These are phyloP conservation scores for Cassiopea xamachana DNA, from an alignment of 30 jellyfish, hydroid and myxozoan genomes.

Conservation along the genomic window DNA sequence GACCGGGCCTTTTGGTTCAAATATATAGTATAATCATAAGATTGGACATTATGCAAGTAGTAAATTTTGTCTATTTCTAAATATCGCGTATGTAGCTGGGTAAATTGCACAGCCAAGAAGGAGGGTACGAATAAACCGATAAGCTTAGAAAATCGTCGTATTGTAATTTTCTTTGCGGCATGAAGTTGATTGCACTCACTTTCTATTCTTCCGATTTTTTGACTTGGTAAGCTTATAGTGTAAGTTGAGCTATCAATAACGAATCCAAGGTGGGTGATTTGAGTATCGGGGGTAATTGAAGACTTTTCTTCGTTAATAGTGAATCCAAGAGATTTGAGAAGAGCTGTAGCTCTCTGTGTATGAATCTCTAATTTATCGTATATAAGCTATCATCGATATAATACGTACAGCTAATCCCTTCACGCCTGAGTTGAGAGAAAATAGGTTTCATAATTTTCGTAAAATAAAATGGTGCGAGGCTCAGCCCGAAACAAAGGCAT, in stretches of 20 bases:
- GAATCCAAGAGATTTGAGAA: slow-evolving; percentile 10
- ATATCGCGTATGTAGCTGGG: background rate
- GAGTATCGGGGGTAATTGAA: background rate
- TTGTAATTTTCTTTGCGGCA: background rate
- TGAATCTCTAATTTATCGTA: background rate
- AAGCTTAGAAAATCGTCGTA: background rate
- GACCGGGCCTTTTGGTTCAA: background rate
- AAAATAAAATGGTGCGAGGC: slow-evolving; percentile 23
- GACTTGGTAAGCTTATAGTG: background rate
- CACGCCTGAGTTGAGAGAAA: slow-evolving; percentile 10
- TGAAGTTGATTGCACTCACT: background rate
- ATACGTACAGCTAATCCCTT: background rate
- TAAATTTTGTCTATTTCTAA: background rate
- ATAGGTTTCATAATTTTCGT: slow-evolving; percentile 47
- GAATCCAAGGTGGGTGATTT: slow-evolving; percentile 16
- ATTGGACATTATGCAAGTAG: background rate
- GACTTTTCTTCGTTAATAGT: slow-evolving; percentile 35
- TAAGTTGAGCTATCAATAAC: background rate
- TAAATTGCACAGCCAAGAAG: background rate
- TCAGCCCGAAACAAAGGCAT: slow-evolving; percentile 25
- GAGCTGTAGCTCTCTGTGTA: background rate
- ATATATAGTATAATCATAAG: background rate
- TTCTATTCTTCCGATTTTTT: background rate
- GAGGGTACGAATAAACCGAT: slow-evolving; percentile 2
- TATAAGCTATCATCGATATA: slow-evolving; percentile 16